phyloP scores from a whole-genome alignment of 2,888 invertebrate species.

The Cerastis rubricosa region DNA sequence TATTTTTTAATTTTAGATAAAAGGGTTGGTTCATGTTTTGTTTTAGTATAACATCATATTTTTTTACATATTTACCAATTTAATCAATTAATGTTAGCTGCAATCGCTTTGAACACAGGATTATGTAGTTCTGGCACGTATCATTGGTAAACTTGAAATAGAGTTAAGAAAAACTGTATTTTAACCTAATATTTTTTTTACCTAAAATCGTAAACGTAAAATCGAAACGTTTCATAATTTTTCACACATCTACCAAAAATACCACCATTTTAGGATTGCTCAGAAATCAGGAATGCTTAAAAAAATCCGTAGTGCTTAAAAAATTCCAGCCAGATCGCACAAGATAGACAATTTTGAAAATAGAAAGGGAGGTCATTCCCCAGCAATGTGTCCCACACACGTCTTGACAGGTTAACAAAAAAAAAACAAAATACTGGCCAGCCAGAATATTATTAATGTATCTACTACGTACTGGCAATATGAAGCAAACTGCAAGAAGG shows the following conservation, averaged over 20 bases:
- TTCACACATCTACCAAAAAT: not conserved
- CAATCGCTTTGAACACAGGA: too few species aligned
- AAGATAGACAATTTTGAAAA: too few species aligned
- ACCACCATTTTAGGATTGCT: not conserved
- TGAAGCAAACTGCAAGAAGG: not conserved
- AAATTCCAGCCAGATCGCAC: not conserved
- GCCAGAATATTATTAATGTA: not conserved
- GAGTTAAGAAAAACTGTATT: too few species aligned
- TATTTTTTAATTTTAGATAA: not conserved
- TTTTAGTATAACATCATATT: not conserved
- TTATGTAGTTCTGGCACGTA: not conserved
- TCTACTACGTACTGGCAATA: not conserved
- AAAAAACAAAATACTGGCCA: not conserved
- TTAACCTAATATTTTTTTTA: too few species aligned
- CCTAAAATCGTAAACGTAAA: too few species aligned
- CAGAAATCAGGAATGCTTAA: not conserved
- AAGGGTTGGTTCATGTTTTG: not conserved
- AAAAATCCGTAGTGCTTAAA: not conserved
- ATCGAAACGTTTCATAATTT: too few species aligned
- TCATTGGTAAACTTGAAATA: not conserved
- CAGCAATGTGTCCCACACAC: too few species aligned
- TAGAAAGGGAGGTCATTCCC: too few species aligned
- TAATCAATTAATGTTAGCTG: too few species aligned
- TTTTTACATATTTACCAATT: too few species aligned
- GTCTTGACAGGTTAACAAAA: too few species aligned